Percentiles rank a stretch among this genome's conserved stretches.
Conservation (phyloP, 2,888 invertebrate genomes). For the Drosophila setosimentum region DNA sequence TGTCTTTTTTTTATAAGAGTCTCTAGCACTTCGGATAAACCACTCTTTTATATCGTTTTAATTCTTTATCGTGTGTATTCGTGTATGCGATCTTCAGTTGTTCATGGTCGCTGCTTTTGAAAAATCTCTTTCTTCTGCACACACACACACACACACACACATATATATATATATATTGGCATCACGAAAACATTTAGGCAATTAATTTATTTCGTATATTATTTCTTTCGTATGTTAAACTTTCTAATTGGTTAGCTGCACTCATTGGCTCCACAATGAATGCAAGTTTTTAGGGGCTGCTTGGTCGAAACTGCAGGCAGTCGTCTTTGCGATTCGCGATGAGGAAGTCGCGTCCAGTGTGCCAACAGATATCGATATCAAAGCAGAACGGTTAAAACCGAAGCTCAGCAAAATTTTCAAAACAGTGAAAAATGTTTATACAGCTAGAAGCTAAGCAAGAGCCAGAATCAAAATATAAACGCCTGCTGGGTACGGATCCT, state of each 20-base stretch:
- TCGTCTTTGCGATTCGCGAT: conserved; percentile 81
- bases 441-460: conserved; percentile 43
- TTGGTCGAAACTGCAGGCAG: conserved; percentile 61
- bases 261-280: conserved; percentile 30
- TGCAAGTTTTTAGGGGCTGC: conserved; percentile 73
- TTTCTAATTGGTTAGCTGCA: conserved; percentile 72
- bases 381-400: conserved; percentile 50
- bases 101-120: conserved; percentile 73
- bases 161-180: conserved; percentile 13
- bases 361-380: conserved; percentile 51
- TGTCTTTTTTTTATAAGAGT: conserved; percentile 3
- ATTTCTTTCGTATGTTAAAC: conserved; percentile 69
- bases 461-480: conserved; percentile 47
- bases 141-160: background rate
- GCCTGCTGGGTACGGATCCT: conserved; percentile 55
- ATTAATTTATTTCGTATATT: conserved; percentile 69
- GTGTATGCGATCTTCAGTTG: conserved; percentile 45
- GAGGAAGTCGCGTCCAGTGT: conserved; percentile 80
- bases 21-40: conserved; percentile 10
- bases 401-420: conserved; percentile 10
- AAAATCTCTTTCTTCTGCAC: conserved; percentile 70
- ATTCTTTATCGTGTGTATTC: conserved; percentile 33
- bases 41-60: conserved; percentile 1
- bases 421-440: conserved; percentile 70
- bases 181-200: conserved; percentile 73